Conservation (phyloP, 1,140 invertebrate species). For the Drosophila leontia region DNA sequence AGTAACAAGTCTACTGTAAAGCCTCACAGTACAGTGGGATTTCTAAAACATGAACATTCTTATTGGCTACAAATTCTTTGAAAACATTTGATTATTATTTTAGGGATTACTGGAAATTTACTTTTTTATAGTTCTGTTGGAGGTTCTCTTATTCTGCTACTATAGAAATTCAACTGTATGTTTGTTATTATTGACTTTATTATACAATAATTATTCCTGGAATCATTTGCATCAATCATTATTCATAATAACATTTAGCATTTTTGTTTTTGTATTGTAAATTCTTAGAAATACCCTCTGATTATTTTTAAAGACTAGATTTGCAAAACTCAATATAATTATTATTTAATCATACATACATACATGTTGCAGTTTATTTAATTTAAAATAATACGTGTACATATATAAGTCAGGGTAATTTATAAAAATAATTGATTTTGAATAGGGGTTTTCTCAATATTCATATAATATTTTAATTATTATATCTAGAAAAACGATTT, state of each 20-base stretch:
- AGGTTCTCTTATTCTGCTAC: neutral
- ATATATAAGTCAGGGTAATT: no score
- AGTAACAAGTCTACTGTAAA: slow-evolving; percentile 50
- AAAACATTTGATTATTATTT: neutral
- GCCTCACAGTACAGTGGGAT: slow-evolving; percentile 11
- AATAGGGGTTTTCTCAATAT: no score
- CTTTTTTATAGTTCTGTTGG: no score
- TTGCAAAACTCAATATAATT: no score
- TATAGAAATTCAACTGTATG: neutral
- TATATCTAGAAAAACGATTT: no score
- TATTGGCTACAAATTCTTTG: neutral
- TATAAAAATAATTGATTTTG: no score
- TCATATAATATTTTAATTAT: no score
- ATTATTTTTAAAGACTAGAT: no score
- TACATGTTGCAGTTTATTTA: no score
- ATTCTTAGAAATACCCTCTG: no score
- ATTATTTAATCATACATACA: no score
- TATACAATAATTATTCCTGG: neutral
- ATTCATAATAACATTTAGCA: neutral
- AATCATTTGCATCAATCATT: neutral
- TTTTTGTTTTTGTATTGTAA: neutral
- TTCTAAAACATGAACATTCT: neutral
- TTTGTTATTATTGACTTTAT: neutral
- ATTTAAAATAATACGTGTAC: no score
- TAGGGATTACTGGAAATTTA: neutral